Evolutionary conservation across 2,113 vertebrate genomes (phyloP).

Genomic region (Scytalopus superciliaris): DNA sequence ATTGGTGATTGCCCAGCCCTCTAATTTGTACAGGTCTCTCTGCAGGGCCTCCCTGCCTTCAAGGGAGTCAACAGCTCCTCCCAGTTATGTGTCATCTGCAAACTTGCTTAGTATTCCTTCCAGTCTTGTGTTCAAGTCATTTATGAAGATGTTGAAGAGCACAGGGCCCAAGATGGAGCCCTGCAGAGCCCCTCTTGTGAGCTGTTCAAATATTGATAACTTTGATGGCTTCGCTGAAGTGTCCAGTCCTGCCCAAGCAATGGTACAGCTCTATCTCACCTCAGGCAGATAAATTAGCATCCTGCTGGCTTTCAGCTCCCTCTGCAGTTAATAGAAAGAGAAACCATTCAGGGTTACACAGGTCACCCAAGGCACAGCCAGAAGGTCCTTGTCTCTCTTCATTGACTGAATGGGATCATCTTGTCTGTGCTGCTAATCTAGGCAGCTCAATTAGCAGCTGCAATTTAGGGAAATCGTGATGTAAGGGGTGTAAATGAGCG

Average conservation of each 20-base stretch:
- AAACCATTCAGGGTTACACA: not conserved
- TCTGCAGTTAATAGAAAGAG: constrained; percentile 52
- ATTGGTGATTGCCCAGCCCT: not conserved
- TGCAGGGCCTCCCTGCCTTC: not conserved
- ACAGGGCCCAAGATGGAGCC: not conserved
- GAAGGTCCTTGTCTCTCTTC: not conserved
- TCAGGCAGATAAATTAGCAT: not conserved
- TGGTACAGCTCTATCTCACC: not conserved
- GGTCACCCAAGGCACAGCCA: not conserved
- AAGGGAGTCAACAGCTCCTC: not conserved
- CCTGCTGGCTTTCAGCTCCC: constrained; percentile 59
- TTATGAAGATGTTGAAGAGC: not conserved
- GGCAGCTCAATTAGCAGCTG: not conserved
- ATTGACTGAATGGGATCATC: not conserved
- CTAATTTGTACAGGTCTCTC: not conserved
- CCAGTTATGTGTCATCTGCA: not conserved
- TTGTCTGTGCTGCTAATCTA: not conserved
- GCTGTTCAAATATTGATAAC: not conserved
- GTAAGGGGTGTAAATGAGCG: not conserved
- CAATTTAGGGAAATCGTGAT: not conserved
- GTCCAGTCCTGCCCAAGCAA: not conserved
- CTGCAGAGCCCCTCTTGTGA: not conserved
- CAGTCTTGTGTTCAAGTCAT: not conserved
- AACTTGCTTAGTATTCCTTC: not conserved
- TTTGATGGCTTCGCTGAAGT: not conserved